Conservation (phyloP, 2,113 vertebrate genomes). For the Jacana jacana region DNA sequence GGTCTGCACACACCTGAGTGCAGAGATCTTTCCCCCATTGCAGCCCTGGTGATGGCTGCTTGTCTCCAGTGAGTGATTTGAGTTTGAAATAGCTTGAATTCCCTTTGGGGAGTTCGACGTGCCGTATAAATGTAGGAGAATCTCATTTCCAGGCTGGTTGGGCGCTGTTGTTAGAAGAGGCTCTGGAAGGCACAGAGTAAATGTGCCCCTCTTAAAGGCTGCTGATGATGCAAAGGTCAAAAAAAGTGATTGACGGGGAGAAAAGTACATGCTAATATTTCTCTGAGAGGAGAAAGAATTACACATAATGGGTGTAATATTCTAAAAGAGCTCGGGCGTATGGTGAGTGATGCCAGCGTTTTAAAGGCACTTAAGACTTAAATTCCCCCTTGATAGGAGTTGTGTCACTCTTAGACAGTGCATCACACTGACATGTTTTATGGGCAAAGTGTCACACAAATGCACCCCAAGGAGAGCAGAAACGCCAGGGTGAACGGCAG, state of each 20-base stretch:
- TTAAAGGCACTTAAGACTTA: slow-evolving; percentile 68
- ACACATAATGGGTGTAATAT: slow-evolving; percentile 52
- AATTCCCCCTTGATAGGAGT: slow-evolving; percentile 51
- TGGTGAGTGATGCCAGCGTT: slow-evolving; percentile 47
- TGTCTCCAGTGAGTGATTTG: neutral
- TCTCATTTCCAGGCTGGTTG: neutral
- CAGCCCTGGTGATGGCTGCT: neutral
- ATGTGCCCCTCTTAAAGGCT: neutral
- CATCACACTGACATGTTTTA: neutral
- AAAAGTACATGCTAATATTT: slow-evolving; percentile 58
- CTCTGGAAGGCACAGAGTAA: neutral
- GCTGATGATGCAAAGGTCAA: slow-evolving; percentile 13
- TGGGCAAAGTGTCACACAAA: slow-evolving; percentile 18
- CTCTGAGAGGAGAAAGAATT: slow-evolving; percentile 41
- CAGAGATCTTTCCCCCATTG: neutral
- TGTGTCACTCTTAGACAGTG: slow-evolving; percentile 33
- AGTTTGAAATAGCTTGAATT: neutral
- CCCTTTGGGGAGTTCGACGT: neutral
- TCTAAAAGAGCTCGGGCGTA: neutral
- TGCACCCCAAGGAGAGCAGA: neutral
- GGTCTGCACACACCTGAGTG: fast-evolving
- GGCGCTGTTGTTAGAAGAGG: fast-evolving
- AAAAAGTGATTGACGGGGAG: slow-evolving; percentile 13
- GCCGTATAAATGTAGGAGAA: fast-evolving
- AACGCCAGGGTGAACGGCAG: neutral